Conservation (phyloP, 2,797 vertebrate genomes). For the Argentina silus region DNA sequence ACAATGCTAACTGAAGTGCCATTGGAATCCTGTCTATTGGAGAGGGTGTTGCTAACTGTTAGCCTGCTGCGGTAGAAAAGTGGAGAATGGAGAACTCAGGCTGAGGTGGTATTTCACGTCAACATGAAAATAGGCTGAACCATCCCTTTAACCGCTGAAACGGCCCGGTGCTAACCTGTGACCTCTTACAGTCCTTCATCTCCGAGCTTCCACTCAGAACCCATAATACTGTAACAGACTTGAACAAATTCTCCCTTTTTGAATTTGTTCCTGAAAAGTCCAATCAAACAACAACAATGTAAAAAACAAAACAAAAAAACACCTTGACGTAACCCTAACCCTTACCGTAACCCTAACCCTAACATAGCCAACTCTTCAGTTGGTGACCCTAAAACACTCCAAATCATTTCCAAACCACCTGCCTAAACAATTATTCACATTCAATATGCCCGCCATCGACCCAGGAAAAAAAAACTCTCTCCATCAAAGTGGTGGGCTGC, state of each 20-base stretch:
- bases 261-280: too few species aligned
- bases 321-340: neutral
- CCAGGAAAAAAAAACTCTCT: slow-evolving; percentile 10
- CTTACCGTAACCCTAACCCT: too few species aligned
- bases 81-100: too few species aligned
- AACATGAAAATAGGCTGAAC: too few species aligned
- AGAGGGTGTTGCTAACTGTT: too few species aligned
- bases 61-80: too few species aligned
- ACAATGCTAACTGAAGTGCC: too few species aligned
- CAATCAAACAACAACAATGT: neutral
- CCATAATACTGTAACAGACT: neutral
- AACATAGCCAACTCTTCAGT: slow-evolving; percentile 8
- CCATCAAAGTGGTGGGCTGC: slow-evolving; percentile 22
- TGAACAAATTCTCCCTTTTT: neutral
- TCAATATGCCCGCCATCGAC: slow-evolving; percentile 5
- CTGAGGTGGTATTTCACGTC: too few species aligned
- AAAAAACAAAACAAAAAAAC: neutral
- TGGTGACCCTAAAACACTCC: slow-evolving; percentile 8
- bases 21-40: too few species aligned
- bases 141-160: neutral
- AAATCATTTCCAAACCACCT: slow-evolving; percentile 31
- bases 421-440: slow-evolving; percentile 7
- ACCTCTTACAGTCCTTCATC: too few species aligned
- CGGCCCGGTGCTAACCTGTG: neutral
- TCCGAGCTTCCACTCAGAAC: slow-evolving; percentile 1